Percentiles rank a stretch among this genome's conserved stretches.
phyloP scores from a whole-genome alignment of 1,140 invertebrate species.

The Melipona quadrifasciata region DNA sequence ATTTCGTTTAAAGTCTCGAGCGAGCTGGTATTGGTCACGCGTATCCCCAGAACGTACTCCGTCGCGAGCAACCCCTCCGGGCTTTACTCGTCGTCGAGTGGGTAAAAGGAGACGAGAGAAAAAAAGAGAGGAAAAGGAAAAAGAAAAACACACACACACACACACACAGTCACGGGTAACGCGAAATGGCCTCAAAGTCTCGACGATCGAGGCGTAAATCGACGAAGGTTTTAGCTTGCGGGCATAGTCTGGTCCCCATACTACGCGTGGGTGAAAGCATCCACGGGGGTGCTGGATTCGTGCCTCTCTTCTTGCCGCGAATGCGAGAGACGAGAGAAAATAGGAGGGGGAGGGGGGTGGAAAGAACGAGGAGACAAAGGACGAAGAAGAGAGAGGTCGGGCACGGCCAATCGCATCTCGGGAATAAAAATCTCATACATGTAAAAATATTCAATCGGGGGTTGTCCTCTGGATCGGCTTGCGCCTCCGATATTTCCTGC shows the following conservation, averaged over 20 bases:
- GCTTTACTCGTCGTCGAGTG: not conserved
- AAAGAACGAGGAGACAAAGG: not conserved
- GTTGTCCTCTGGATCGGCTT: slow-evolving; percentile 5
- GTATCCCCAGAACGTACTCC: not conserved
- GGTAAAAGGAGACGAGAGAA: not conserved
- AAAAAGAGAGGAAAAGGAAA: not conserved
- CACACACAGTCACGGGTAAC: not conserved
- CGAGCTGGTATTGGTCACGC: not conserved
- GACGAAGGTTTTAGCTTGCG: slow-evolving; percentile 54
- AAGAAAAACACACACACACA: not conserved
- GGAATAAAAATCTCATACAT: slow-evolving; percentile 75
- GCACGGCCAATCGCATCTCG: slow-evolving; percentile 59
- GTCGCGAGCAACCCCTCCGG: not conserved
- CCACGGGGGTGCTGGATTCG: slow-evolving; percentile 21
- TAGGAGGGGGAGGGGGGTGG: not conserved
- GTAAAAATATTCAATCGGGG: slow-evolving; percentile 74
- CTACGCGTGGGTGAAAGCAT: slow-evolving; percentile 28
- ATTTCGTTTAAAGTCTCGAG: not conserved
- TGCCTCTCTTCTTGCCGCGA: not conserved
- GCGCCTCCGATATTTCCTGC: slow-evolving; percentile 42
- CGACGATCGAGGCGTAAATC: slow-evolving; percentile 57
- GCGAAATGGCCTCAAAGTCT: slow-evolving; percentile 32
- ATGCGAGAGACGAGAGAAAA: not conserved
- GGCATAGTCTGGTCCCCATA: slow-evolving; percentile 38
- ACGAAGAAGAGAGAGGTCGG: not conserved